Evolutionary conservation across 2,888 invertebrate genomes (phyloP).

Genomic region (Pollenia angustigena): DNA sequence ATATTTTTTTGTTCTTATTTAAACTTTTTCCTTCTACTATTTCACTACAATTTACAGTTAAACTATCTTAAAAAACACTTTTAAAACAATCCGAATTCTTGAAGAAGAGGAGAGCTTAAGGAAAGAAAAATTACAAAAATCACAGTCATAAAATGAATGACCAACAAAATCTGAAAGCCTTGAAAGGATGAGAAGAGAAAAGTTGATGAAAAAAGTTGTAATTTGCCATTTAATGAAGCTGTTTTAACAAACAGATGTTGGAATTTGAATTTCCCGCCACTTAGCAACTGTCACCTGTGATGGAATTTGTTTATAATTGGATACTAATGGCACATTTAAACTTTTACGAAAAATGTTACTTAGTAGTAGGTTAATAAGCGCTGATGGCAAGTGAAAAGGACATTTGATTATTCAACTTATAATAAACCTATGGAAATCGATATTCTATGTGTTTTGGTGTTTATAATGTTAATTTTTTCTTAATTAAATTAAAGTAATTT

Average conservation of each 20-base stretch:
- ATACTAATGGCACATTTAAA: no score
- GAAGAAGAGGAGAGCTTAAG: neutral
- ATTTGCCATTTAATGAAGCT: conserved; percentile 18
- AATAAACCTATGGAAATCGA: no score
- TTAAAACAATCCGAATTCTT: neutral
- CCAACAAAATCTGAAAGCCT: neutral
- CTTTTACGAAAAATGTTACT: no score
- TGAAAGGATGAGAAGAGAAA: neutral
- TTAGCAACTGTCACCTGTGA: neutral
- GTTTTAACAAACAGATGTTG: neutral
- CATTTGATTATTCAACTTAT: no score
- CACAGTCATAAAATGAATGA: neutral
- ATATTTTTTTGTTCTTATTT: neutral
- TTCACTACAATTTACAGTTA: conserved; percentile 16
- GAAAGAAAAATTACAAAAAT: neutral
- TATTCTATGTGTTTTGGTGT: no score
- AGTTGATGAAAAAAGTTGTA: conserved; percentile 3
- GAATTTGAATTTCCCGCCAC: neutral
- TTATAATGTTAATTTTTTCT: no score
- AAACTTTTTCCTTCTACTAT: neutral
- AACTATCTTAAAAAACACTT: conserved; percentile 1
- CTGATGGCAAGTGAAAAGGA: no score
- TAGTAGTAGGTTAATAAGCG: no score
- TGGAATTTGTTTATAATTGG: neutral
- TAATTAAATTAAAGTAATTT: no score